These are phyloP conservation scores for Solen grandis DNA, from an alignment of 1,140 invertebrate genomes.

Conservation along the genomic window DNA sequence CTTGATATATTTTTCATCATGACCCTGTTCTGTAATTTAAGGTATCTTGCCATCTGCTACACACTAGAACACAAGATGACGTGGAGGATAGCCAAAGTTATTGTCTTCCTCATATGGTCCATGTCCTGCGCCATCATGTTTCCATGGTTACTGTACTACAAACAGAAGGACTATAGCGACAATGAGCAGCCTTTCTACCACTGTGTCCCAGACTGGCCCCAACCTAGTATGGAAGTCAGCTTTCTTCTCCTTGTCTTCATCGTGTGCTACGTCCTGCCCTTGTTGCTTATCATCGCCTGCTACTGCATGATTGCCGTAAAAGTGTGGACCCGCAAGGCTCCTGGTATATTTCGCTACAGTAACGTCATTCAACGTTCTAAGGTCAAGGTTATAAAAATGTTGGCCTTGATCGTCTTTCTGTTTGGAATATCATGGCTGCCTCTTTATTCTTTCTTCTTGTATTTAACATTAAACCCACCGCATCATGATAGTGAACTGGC, in stretches of 20 bases:
- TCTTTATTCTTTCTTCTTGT: conserved; percentile 85
- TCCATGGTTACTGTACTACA: conserved; percentile 95
- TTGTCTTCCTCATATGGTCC: conserved; percentile 96
- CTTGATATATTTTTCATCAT: too few relatives aligned
- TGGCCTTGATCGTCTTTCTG: conserved; percentile 95
- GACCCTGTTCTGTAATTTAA: too few relatives aligned
- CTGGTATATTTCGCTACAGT: conserved; percentile 82
- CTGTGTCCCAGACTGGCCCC: conserved; percentile 68
- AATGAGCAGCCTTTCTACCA: conserved; percentile 52
- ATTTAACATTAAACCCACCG: conserved; percentile 55
- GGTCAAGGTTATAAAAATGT: conserved; percentile 93
- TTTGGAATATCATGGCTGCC: conserved; percentile 98
- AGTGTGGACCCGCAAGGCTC: conserved; percentile 92
- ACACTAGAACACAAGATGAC: conserved; percentile 95
- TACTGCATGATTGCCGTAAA: conserved; percentile 96
- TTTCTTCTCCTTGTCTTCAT: conserved; percentile 95
- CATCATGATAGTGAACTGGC: neutral
- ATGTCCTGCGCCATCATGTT: conserved; percentile 91
- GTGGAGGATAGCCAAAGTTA: conserved; percentile 89
- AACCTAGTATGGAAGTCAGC: conserved; percentile 86
- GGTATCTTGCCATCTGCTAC: conserved; percentile 97
- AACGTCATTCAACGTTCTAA: conserved; percentile 79
- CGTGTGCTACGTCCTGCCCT: conserved; percentile 95
- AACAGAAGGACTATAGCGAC: neutral
- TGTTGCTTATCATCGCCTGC: conserved; percentile 94